Base-by-base conservation (phyloP, 2,797 vertebrate genomes). In the Acanthurus lineatus region DNA sequence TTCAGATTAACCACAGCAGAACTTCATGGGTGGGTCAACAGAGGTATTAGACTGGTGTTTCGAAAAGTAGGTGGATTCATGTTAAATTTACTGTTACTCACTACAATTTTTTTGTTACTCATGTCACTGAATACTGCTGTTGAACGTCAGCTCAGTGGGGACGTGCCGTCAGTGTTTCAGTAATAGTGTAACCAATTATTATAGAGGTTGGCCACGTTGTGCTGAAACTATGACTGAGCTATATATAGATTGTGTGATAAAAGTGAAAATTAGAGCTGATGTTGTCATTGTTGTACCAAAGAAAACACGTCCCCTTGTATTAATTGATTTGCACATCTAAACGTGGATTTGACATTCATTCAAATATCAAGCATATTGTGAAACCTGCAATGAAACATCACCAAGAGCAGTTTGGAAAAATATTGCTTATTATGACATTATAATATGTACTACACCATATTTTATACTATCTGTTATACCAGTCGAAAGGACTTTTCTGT, bases 1-100 rank as follows among this genome's bases (percentile, higher is more conserved):
- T 35, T 53, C 69, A 3, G 38, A 70, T 79, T 79, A 81, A 79
- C 86, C 83, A 79, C 65, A n/a, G 68, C 45, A 61, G 35, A 35
- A 14, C 66, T 60, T 51, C 58, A 64, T 19, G 20, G 73, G 66
- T 22, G 60, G 32, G 45, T 82, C 52, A 32, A 17, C 63, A 44
- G 25, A 3, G 54, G 40, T 66, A 4, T 10, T 61, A 19, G 0
- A 19, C 6, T 65, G 7, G 6, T 72, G 3, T 56, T 28, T 47
- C 25, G 76, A 42, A 81, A 82, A 32, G 28, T 25, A 71, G 65
- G 65, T 17, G 69, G 49, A 65, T 66, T 65, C 40, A 9, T 25
- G 2, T 66, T n/a, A 11, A 44, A 25, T 62, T 66, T 61, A 51
- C 22, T 56, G 53, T 17, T 51, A 40, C 40, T 40, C 40, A 40